Percentiles rank a stretch among this genome's conserved stretches.
These are phyloP conservation scores for Himalopsyche kuldschensis DNA, from an alignment of 2,888 invertebrate species.

Conservation along the genomic window DNA sequence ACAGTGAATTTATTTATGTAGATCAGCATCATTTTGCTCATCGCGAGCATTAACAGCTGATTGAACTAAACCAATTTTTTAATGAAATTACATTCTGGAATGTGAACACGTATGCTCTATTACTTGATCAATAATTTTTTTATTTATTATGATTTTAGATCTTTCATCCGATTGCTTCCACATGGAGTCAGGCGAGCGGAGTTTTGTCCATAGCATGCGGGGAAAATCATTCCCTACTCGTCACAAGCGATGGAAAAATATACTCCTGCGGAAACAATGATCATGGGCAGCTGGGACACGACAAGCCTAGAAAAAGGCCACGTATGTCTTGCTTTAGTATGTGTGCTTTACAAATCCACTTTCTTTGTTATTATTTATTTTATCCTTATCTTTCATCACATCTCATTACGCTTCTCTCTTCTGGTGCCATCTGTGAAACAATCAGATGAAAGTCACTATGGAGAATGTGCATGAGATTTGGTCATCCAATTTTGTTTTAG, in stretches of 20 bases:
- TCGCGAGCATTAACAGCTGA: too few relatives aligned
- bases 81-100: too few relatives aligned
- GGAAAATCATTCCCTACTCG: conserved; percentile 77
- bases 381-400: not conserved
- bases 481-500: too few relatives aligned
- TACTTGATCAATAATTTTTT: too few relatives aligned
- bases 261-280: conserved; percentile 94
- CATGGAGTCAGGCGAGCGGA: conserved; percentile 63
- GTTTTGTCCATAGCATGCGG: conserved; percentile 72
- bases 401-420: too few relatives aligned
- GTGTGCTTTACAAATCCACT: conserved; percentile 44
- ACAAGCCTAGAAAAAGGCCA: conserved; percentile 65
- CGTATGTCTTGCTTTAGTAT: conserved; percentile 57
- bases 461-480: too few relatives aligned
- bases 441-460: too few relatives aligned
- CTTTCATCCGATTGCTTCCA: conserved; percentile 62
- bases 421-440: too few relatives aligned
- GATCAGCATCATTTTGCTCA: too few relatives aligned
- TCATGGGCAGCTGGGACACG: conserved; percentile 86
- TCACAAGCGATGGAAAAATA: conserved; percentile 76
- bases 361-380: not conserved
- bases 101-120: too few relatives aligned
- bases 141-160: conserved; percentile 53
- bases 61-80: too few relatives aligned
- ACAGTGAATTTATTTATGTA: too few relatives aligned